Conservation (phyloP, 2,888 invertebrate genomes). For the Lampropteryx suffumata region DNA sequence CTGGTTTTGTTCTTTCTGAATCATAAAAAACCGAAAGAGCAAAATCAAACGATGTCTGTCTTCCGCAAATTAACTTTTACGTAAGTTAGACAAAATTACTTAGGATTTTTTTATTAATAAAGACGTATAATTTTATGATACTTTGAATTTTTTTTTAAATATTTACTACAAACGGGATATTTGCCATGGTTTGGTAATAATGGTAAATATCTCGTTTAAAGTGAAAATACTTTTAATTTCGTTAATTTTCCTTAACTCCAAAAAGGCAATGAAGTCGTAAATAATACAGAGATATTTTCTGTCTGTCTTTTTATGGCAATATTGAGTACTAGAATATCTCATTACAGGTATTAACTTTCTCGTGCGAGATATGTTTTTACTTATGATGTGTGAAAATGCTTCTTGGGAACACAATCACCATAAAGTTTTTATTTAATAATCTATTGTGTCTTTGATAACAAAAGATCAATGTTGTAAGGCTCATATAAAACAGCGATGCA, state of each 20-base stretch:
- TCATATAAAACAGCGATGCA: conserved; percentile 19
- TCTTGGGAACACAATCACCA: conserved; percentile 6
- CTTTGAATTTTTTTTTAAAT: too few species aligned
- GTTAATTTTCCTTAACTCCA: too few species aligned
- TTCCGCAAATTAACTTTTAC: conserved; percentile 15
- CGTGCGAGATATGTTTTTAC: conserved; percentile 8
- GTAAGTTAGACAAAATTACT: conserved; percentile 15
- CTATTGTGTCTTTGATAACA: conserved; percentile 12
- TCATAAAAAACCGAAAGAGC: not conserved
- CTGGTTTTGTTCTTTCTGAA: conserved; percentile 19
- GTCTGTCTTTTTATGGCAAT: too few species aligned
- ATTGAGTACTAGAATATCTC: too few species aligned
- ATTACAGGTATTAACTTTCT: conserved; percentile 11
- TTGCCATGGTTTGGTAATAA: too few species aligned
- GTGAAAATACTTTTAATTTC: too few species aligned
- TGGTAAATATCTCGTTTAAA: too few species aligned
- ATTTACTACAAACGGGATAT: too few species aligned
- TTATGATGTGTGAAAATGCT: conserved; percentile 10
- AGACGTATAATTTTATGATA: too few species aligned
- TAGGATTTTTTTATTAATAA: too few species aligned
- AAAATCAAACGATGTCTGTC: conserved; percentile 23
- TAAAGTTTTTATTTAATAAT: not conserved
- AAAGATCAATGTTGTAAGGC: conserved; percentile 5
- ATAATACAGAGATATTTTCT: too few species aligned
- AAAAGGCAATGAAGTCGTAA: too few species aligned